Evolutionary conservation across 2,797 vertebrate genomes (phyloP).

Genomic region (Artibeus lituratus): DNA sequence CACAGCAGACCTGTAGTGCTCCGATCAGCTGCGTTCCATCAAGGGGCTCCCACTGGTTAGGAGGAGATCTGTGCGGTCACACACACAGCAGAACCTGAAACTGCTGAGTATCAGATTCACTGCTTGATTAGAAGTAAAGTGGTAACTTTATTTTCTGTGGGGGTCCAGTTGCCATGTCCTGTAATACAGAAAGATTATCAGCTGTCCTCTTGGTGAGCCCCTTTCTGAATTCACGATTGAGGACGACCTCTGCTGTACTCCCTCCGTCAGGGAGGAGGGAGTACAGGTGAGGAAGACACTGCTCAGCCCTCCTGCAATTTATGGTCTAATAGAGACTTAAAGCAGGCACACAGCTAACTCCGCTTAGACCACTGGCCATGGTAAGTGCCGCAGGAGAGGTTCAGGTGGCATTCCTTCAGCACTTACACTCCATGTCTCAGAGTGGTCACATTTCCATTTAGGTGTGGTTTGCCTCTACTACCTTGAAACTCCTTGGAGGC

Average conservation of each 20-base stretch:
- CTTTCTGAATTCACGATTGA: constrained; percentile 23
- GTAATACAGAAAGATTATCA: constrained; percentile 17
- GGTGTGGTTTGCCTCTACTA: neutral
- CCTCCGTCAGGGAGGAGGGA: neutral
- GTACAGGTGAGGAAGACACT: neutral
- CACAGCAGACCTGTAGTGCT: neutral
- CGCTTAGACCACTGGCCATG: neutral
- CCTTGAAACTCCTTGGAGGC: neutral
- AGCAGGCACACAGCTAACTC: neutral
- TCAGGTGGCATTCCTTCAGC: neutral
- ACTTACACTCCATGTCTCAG: neutral
- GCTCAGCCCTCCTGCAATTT: neutral
- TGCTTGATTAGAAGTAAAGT: constrained; percentile 54
- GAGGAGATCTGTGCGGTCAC: constrained; percentile 1
- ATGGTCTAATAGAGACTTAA: neutral
- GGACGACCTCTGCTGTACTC: neutral
- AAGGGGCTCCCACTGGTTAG: constrained; percentile 13
- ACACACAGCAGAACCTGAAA: constrained; percentile 32
- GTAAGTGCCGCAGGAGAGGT: neutral
- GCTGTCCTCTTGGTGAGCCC: neutral
- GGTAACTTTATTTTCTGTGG: constrained; percentile 46
- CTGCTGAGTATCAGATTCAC: constrained; percentile 23
- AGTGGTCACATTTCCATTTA: neutral
- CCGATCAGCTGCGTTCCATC: neutral
- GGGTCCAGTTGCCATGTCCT: neutral